Evolutionary conservation across 1,140 invertebrate genomes (phyloP), one percentile per base, ranked within the genome.

Genomic region (Micrasema minimum): DNA sequence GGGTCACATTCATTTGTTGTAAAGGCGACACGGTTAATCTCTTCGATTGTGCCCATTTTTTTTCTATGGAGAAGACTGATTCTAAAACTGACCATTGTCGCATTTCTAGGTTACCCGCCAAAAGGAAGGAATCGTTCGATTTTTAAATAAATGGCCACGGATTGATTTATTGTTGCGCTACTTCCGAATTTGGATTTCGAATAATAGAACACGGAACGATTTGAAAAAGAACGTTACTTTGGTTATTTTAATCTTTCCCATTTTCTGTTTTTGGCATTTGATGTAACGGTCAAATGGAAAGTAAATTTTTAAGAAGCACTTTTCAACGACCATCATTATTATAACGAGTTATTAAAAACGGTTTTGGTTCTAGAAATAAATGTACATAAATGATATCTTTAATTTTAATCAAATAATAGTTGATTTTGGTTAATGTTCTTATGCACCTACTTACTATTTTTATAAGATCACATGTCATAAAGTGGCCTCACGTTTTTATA

Each of bases 11-110:
- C 67, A 66, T 73, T 73, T 67, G 67, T 48, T 43, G 23, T 26
- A 69, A 66, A 66, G 68, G 72, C 68, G 67, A 65, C 72, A 73
- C 61, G 72, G 66, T 73, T 73, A 73, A 73, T 73, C 72, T 73
- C 62, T 66, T 31, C 66, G 57, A 73, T 73, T 73, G 72, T 73
- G 59, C 48, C 43, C 16, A 51, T 53, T 53, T 66, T 66, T 48
- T 66, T 51, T 16, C 7, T 20, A 5, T 11, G 46, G 6, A n/a
- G n/a, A n/a, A n/a, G n/a, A n/a, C n/a, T 14, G 12, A n/a, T 22
- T 62, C 20, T 5, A 59, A 18, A 43, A 11, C 14, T 12, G 9
- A 11, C 45, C 43, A 66, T 66, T 64, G 59, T 64, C 22, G n/a
- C 43, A 26, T 45, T 64, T 64, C 43, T 64, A 31, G 59, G 43